A percentile compares a stretch with the other conserved stretches of the same genome.
These are phyloP conservation scores for Cecropterus lyciades DNA, from an alignment of 1,140 invertebrate species.

Conservation along the genomic window DNA sequence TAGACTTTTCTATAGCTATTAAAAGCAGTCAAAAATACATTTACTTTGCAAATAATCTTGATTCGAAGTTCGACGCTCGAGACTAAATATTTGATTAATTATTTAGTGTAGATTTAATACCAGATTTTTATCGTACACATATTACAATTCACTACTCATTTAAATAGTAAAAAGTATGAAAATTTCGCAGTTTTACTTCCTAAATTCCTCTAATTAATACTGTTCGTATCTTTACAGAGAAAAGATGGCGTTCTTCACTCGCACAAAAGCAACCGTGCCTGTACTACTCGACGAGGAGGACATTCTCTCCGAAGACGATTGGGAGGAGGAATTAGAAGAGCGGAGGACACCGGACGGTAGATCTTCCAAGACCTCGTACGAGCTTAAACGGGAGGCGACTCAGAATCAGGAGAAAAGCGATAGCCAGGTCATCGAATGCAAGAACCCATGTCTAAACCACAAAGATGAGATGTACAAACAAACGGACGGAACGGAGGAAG, in stretches of 20 bases:
- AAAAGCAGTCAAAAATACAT: too few relatives aligned
- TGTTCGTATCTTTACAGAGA: slow-evolving; percentile 87
- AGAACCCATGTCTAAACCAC: slow-evolving; percentile 65
- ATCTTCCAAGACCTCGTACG: slow-evolving; percentile 74
- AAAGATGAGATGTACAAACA: slow-evolving; percentile 16
- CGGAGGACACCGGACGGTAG: slow-evolving; percentile 69
- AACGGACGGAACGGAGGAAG: slow-evolving; percentile 48
- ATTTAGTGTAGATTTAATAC: too few relatives aligned
- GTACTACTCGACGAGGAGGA: slow-evolving; percentile 89
- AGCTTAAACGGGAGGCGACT: slow-evolving; percentile 57
- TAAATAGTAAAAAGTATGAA: too few relatives aligned
- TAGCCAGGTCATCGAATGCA: slow-evolving; percentile 64
- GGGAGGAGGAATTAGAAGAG: slow-evolving; percentile 72
- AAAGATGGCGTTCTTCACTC: slow-evolving; percentile 97
- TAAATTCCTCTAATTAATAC: slow-evolving; percentile 23
- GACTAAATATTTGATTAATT: too few relatives aligned
- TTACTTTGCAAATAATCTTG: too few relatives aligned
- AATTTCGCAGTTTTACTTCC: too few relatives aligned
- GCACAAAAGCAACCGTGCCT: slow-evolving; percentile 90
- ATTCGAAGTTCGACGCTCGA: too few relatives aligned
- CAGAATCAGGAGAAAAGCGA: slow-evolving; percentile 21
- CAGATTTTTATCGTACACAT: too few relatives aligned
- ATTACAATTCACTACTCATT: too few relatives aligned
- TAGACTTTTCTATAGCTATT: too few relatives aligned
- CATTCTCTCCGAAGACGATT: slow-evolving; percentile 71